Evolutionary conservation across 2,797 vertebrate species (phyloP).

Genomic region (Eulemur coronatus): DNA sequence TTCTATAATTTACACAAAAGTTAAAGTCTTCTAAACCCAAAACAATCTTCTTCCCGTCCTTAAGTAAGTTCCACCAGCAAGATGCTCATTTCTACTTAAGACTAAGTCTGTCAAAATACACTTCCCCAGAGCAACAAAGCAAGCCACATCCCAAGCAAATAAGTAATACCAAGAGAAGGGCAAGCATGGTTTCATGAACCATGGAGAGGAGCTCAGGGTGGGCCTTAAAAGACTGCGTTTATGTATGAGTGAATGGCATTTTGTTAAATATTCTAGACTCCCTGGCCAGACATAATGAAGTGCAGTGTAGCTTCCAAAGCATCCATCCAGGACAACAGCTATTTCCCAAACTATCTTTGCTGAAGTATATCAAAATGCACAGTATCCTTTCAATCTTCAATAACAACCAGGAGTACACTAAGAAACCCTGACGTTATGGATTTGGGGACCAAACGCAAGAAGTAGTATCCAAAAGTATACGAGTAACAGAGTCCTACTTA

Average conservation of each 20-base stretch:
- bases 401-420: not conserved
- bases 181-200: not conserved
- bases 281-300: not conserved
- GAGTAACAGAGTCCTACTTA: not conserved
- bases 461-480: not conserved
- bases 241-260: not conserved
- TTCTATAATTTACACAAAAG: slow-evolving; percentile 8
- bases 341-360: not conserved
- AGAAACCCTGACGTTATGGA: not conserved
- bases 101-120: not conserved
- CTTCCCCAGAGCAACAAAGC: not conserved
- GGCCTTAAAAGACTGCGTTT: not conserved
- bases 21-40: not conserved
- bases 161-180: not conserved
- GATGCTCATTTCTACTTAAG: not conserved
- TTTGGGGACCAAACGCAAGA: not conserved
- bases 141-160: not conserved
- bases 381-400: not conserved
- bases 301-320: not conserved
- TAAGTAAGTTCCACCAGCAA: not conserved
- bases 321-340: not conserved
- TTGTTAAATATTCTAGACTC: not conserved
- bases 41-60: not conserved
- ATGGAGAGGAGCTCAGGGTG: not conserved
- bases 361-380: not conserved